Evolutionary conservation across 2,888 invertebrate genomes (phyloP).

Genomic region (Lomographa bimaculata): DNA sequence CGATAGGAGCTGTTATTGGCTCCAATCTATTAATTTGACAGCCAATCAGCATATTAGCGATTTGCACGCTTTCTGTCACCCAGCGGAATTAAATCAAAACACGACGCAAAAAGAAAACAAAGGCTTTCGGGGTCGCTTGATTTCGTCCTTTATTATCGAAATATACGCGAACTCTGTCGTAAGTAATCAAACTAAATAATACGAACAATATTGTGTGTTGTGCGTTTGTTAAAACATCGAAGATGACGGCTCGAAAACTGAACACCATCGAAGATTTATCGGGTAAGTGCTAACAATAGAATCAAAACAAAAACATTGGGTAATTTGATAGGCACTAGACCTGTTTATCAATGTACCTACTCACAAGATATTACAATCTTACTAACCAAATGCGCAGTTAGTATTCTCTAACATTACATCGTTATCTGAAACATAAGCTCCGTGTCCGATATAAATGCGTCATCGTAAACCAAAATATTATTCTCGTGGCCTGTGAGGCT

Average conservation of each 20-base stretch:
- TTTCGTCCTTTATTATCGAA: conserved; percentile 34
- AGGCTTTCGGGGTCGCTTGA: conserved; percentile 41
- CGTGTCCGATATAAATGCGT: conserved; percentile 47
- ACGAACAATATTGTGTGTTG: conserved; percentile 19
- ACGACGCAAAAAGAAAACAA: conserved; percentile 55
- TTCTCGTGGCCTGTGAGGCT: conserved; percentile 1
- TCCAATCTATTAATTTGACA: background rate
- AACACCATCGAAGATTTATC: conserved; percentile 78
- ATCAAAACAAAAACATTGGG: conserved; percentile 48
- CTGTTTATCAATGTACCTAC: conserved; percentile 42
- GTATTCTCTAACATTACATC: conserved; percentile 35
- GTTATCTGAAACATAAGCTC: conserved; percentile 38
- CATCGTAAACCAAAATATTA: conserved; percentile 23
- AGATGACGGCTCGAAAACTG: conserved; percentile 74
- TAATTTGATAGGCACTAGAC: conserved; percentile 43
- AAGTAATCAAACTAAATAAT: conserved; percentile 21
- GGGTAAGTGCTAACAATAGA: conserved; percentile 69
- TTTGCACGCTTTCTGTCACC: conserved; percentile 39
- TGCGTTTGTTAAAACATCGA: conserved; percentile 30
- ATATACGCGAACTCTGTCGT: conserved; percentile 29
- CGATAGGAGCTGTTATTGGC: conserved; percentile 27
- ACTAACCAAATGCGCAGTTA: conserved; percentile 22
- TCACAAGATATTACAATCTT: conserved; percentile 18
- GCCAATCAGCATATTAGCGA: conserved; percentile 40
- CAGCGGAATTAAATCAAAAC: conserved; percentile 48